Conservation (phyloP, 2,888 invertebrate species). For the Chrysolina oricalcia region DNA sequence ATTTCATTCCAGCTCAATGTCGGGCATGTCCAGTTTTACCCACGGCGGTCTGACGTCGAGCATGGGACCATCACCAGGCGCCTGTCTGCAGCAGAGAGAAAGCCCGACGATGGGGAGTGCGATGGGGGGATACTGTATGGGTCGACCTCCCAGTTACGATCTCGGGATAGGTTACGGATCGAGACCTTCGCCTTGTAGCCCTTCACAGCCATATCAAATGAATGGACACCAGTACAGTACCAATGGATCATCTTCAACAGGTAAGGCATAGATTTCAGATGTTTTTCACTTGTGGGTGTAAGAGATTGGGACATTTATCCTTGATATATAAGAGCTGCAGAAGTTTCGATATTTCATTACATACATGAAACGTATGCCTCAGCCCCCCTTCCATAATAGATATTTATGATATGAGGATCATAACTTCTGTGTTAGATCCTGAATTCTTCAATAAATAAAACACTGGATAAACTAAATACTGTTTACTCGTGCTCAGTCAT, state of each 20-base stretch:
- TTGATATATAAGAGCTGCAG: too few species aligned
- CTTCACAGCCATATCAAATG: constrained; percentile 80
- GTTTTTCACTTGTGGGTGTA: too few species aligned
- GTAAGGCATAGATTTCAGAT: constrained; percentile 59
- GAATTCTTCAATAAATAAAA: too few species aligned
- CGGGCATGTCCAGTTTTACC: constrained; percentile 75
- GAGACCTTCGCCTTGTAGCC: constrained; percentile 79
- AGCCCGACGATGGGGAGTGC: constrained; percentile 71
- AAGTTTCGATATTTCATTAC: too few species aligned
- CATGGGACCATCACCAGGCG: constrained; percentile 74
- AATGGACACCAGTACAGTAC: constrained; percentile 74
- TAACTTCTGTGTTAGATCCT: too few species aligned
- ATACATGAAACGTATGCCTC: too few species aligned
- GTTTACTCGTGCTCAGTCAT: too few species aligned
- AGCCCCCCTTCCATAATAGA: too few species aligned
- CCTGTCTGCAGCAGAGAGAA: constrained; percentile 76
- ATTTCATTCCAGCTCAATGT: constrained; percentile 72
- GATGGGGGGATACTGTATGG: constrained; percentile 74
- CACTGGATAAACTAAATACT: too few species aligned
- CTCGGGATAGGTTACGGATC: constrained; percentile 75
- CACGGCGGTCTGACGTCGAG: constrained; percentile 68
- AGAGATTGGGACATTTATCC: too few species aligned
- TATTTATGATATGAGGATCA: too few species aligned
- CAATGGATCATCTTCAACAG: constrained; percentile 75
- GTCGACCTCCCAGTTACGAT: constrained; percentile 74